Conservation (phyloP, 2,113 vertebrate species). For the Actinemys pallida region DNA sequence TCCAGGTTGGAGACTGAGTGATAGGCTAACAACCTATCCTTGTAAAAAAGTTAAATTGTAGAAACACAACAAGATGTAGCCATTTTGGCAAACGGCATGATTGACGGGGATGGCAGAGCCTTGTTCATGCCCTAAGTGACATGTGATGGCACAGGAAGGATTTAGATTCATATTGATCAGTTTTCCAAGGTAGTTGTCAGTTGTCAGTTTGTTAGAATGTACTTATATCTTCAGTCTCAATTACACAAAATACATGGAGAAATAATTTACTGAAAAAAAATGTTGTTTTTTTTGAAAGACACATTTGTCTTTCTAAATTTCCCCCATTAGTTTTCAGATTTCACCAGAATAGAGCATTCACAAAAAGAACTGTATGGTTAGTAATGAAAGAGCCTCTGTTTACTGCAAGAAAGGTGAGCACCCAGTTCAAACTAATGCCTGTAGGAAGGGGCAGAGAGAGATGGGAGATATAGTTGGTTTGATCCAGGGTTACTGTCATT, state of each 20-base stretch:
- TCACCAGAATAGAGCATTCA: slow-evolving; percentile 9
- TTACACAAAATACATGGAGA: slow-evolving; percentile 10
- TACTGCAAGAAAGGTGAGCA: neutral
- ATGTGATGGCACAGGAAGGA: neutral
- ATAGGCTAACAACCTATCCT: neutral
- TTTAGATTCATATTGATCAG: neutral
- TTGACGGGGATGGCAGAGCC: neutral
- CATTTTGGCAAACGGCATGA: neutral
- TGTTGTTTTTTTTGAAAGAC: rapidly evolving
- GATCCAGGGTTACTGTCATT: slow-evolving; percentile 30
- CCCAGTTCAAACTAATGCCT: slow-evolving; percentile 8
- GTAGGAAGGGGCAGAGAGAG: slow-evolving; percentile 10
- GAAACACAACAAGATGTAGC: neutral
- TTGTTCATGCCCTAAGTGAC: neutral
- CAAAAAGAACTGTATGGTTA: neutral
- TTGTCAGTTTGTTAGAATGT: neutral
- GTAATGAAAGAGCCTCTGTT: slow-evolving; percentile 3
- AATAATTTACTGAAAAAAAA: neutral
- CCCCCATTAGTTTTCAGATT: neutral
- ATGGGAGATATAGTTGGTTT: slow-evolving; percentile 10
- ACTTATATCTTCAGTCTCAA: slow-evolving; percentile 23
- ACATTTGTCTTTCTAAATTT: slow-evolving; percentile 19
- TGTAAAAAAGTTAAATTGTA: neutral
- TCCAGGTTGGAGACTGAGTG: neutral
- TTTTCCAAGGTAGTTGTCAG: neutral